Percentiles rank a stretch among this genome's conserved stretches.
phyloP scores from a whole-genome alignment of 1,140 invertebrate species.

The Dermatophagoides farinae region DNA sequence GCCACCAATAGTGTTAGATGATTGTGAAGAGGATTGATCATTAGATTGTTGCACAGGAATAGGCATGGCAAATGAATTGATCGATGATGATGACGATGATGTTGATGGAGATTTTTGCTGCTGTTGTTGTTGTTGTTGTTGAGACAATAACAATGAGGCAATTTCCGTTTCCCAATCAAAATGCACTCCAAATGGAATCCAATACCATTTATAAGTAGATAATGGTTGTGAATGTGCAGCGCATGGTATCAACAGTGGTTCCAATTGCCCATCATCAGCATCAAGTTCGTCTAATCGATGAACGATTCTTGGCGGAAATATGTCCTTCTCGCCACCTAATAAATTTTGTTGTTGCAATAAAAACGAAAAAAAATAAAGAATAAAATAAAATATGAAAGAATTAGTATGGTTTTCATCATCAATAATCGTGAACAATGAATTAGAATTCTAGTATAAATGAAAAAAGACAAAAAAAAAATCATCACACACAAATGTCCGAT shows the following conservation, averaged over 20 bases:
- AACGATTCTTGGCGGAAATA: constrained; percentile 5
- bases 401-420: too few species aligned
- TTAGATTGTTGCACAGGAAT: neutral
- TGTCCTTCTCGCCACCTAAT: constrained; percentile 3
- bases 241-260: constrained; percentile 5
- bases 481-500: too few species aligned
- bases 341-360: too few species aligned
- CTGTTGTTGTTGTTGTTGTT: too few species aligned
- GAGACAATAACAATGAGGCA: neutral
- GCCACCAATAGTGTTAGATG: neutral
- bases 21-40: neutral
- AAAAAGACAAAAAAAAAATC: too few species aligned
- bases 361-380: neutral
- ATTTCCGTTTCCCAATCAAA: constrained; percentile 4
- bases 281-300: neutral
- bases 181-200: neutral
- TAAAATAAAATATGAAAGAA: neutral
- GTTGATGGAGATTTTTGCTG: neutral
- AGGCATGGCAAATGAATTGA: neutral
- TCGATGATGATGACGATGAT: neutral
- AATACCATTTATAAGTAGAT: constrained; percentile 3
- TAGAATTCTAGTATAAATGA: too few species aligned
- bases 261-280: constrained; percentile 4
- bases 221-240: constrained; percentile 3
- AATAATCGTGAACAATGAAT: too few species aligned